A percentile compares a stretch with the other conserved stretches of the same genome.
Conservation (phyloP, 1,140 invertebrate species). For the Stegodyphus dumicola region DNA sequence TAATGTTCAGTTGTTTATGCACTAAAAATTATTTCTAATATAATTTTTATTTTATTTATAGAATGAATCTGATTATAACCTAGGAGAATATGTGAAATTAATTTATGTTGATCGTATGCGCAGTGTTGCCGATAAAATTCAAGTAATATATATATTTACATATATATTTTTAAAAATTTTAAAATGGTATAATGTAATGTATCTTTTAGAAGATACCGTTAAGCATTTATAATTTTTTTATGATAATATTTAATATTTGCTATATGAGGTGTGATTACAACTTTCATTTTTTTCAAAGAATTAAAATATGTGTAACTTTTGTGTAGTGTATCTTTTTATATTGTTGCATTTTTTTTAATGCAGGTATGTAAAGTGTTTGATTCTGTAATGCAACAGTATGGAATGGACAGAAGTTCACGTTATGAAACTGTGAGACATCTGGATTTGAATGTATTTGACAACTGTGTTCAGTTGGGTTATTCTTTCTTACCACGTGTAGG, state of each 20-base stretch:
- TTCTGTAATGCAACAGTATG: constrained; percentile 68
- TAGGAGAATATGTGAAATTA: constrained; percentile 78
- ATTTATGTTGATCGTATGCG: constrained; percentile 87
- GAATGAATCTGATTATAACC: constrained; percentile 67
- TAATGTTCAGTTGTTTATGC: background rate
- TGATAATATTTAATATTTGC: too few species aligned
- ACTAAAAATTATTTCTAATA: constrained; percentile 48
- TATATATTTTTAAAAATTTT: too few species aligned
- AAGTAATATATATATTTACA: constrained; percentile 66
- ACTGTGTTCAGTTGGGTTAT: constrained; percentile 68
- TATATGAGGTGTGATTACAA: too few species aligned
- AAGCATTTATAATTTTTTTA: too few species aligned
- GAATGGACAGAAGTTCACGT: constrained; percentile 55
- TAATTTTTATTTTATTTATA: constrained; percentile 32
- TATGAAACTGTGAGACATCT: constrained; percentile 26
- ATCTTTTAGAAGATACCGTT: too few species aligned
- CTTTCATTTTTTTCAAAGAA: too few species aligned
- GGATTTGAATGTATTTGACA: constrained; percentile 62
- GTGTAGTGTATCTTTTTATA: background rate
- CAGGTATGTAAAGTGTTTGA: constrained; percentile 75
- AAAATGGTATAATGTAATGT: too few species aligned
- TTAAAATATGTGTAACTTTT: background rate
- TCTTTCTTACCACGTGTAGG: constrained; percentile 65
- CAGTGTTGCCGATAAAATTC: constrained; percentile 77
- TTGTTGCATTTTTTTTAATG: constrained; percentile 57